Conservation (phyloP, 2,113 vertebrate genomes). For the Cricetomys ansorgei region DNA sequence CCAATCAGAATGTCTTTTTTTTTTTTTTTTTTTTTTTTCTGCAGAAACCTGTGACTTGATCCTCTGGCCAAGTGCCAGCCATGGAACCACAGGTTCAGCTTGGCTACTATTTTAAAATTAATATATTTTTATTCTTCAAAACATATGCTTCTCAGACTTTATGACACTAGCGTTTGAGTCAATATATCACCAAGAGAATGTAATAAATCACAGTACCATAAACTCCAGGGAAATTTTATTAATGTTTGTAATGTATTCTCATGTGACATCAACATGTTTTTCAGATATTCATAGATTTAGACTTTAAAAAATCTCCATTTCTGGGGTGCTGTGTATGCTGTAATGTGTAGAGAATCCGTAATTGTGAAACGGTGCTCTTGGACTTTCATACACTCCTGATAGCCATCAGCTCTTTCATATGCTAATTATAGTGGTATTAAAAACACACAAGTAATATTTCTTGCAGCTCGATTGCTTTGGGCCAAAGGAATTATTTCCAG, state of each 20-base stretch:
- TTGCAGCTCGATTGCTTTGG: conserved; percentile 53
- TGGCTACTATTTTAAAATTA: conserved; percentile 66
- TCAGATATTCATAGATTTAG: conserved; percentile 81
- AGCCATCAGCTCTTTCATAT: conserved; percentile 69
- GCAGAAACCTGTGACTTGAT: conserved; percentile 47
- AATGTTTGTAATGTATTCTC: conserved; percentile 84
- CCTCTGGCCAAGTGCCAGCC: conserved; percentile 40
- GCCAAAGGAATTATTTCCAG: conserved; percentile 66
- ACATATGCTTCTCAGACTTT: conserved; percentile 70
- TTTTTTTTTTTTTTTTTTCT: no score
- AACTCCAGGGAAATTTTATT: conserved; percentile 84
- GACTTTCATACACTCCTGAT: conserved; percentile 73
- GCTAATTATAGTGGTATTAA: conserved; percentile 70
- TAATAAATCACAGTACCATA: conserved; percentile 81
- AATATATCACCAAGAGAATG: conserved; percentile 72
- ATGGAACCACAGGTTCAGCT: conserved; percentile 62
- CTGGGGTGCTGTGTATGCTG: conserved; percentile 75
- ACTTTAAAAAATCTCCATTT: conserved; percentile 69
- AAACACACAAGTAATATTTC: conserved; percentile 67
- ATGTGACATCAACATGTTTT: conserved; percentile 85
- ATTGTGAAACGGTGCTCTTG: conserved; percentile 76
- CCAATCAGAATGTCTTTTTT: conserved; percentile 22
- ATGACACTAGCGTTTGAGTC: conserved; percentile 72
- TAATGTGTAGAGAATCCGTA: conserved; percentile 73
- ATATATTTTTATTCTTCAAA: conserved; percentile 75